Conservation (phyloP, 1,140 invertebrate species). For the Cataglyphis hispanica region DNA sequence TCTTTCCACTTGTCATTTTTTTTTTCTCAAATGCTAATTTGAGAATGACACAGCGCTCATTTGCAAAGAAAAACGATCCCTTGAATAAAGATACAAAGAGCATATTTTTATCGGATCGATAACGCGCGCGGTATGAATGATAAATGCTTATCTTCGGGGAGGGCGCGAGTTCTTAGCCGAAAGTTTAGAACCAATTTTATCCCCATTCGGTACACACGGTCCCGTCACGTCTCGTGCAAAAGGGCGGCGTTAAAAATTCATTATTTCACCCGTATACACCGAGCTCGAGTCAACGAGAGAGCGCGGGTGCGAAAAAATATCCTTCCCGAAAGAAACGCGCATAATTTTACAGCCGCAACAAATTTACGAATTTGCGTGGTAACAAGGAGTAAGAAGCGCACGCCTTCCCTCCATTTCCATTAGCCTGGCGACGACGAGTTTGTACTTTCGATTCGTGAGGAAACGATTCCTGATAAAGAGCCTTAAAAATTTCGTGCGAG, state of each 20-base stretch:
- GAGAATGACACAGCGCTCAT: background rate
- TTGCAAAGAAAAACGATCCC: background rate
- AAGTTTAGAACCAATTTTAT: conserved; percentile 62
- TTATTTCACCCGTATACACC: conserved; percentile 45
- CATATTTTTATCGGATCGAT: conserved; percentile 45
- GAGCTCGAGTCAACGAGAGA: conserved; percentile 21
- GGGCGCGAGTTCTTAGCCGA: conserved; percentile 20
- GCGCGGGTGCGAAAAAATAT: conserved; percentile 1
- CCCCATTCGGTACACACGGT: conserved; percentile 55
- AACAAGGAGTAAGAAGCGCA: conserved; percentile 30
- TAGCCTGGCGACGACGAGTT: background rate
- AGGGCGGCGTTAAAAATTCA: conserved; percentile 61
- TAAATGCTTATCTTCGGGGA: conserved; percentile 40
- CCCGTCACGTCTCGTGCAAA: conserved; percentile 48
- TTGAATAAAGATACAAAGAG: conserved; percentile 35
- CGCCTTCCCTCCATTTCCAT: too few relatives aligned
- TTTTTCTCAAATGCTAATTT: conserved; percentile 11
- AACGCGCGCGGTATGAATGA: conserved; percentile 49
- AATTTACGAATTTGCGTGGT: conserved; percentile 12
- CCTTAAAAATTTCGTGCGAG: conserved; percentile 36
- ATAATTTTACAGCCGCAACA: conserved; percentile 53
- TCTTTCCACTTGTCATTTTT: background rate
- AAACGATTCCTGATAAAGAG: conserved; percentile 18
- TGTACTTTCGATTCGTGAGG: conserved; percentile 25
- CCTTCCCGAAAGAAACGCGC: background rate